Conservation (phyloP, 1,140 invertebrate genomes). For the Apocrypta bakeri region DNA sequence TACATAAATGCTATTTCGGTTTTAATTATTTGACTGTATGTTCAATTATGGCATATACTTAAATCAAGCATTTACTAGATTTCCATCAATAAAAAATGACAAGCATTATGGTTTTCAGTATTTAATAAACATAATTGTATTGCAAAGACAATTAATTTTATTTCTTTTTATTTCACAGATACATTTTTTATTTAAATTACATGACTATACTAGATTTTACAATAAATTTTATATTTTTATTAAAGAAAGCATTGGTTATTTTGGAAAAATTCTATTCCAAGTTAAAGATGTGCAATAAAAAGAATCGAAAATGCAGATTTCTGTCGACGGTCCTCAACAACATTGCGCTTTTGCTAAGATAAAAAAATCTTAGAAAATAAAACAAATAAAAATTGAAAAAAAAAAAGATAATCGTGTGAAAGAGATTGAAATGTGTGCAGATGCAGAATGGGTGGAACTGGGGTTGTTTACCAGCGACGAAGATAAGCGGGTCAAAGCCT, state of each 20-base stretch:
- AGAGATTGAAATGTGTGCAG: slow-evolving; percentile 2
- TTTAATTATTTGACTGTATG: slow-evolving; percentile 13
- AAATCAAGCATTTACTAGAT: slow-evolving; percentile 27
- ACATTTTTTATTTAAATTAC: background rate
- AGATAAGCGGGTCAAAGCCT: slow-evolving; percentile 13
- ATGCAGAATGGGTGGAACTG: background rate
- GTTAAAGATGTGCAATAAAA: slow-evolving; percentile 6
- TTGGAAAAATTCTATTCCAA: background rate
- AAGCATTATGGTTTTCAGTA: too few species aligned
- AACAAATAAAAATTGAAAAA: slow-evolving; percentile 1
- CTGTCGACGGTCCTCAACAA: slow-evolving; percentile 40
- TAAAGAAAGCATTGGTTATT: background rate
- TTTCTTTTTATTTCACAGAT: background rate
- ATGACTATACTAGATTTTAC: background rate
- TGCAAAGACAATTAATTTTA: background rate
- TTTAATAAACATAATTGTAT: background rate
- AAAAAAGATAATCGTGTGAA: background rate
- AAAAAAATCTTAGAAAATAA: slow-evolving; percentile 4
- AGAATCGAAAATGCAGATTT: background rate
- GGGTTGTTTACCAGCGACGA: slow-evolving; percentile 4
- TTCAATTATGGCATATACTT: background rate
- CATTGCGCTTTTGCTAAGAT: background rate
- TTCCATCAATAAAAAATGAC: background rate
- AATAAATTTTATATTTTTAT: background rate
- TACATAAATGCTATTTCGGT: background rate